Conservation (phyloP, 2,888 invertebrate genomes). For the Amblyjoppa fuscipennis region DNA sequence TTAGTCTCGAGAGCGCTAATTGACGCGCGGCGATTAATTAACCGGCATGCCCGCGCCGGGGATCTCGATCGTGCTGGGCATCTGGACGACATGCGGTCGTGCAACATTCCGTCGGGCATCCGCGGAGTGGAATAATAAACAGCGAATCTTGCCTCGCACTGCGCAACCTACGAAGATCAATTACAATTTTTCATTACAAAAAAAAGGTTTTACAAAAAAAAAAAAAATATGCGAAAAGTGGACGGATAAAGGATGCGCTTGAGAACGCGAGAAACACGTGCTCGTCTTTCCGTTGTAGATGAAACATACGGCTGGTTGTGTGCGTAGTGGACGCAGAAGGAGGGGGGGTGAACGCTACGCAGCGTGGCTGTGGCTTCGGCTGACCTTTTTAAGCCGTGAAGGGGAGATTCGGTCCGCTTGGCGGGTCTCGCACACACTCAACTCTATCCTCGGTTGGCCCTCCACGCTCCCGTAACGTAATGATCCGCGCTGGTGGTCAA, state of each 20-base stretch:
- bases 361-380: slow-evolving; percentile 67
- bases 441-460: slow-evolving; percentile 58
- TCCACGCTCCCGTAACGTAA: slow-evolving; percentile 69
- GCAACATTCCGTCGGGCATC: slow-evolving; percentile 61
- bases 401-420: slow-evolving; percentile 79
- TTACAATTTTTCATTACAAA: slow-evolving; percentile 35
- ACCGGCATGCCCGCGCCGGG: slow-evolving; percentile 40
- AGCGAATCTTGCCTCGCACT: slow-evolving; percentile 36
- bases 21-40: slow-evolving; percentile 70
- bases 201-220: neutral
- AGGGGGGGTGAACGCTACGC: neutral
- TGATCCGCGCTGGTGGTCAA: slow-evolving; percentile 68
- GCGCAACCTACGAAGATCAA: slow-evolving; percentile 17
- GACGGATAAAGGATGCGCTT: neutral
- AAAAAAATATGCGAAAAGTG: neutral
- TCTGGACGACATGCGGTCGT: slow-evolving; percentile 65
- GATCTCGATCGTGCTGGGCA: slow-evolving; percentile 37
- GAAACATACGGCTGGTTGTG: neutral
- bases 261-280: slow-evolving; percentile 13
- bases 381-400: slow-evolving; percentile 80
- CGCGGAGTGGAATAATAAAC: slow-evolving; percentile 57
- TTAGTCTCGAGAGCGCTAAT: slow-evolving; percentile 71
- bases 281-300: neutral
- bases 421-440: slow-evolving; percentile 70
- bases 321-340: neutral